phyloP scores from a whole-genome alignment of 2,888 invertebrate species.

The Agriotes lineatus region DNA sequence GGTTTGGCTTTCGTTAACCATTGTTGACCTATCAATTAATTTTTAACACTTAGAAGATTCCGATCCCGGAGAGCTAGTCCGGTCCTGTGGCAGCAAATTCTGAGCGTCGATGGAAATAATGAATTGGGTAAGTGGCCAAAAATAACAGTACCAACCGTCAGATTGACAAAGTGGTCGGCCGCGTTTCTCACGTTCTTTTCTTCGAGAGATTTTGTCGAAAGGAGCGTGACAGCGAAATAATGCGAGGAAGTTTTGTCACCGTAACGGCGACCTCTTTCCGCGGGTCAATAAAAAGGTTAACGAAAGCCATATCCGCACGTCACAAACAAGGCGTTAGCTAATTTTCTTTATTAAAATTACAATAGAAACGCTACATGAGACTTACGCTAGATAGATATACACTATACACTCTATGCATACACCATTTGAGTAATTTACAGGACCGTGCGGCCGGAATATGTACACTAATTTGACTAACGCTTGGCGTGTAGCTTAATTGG shows the following conservation, averaged over 20 bases:
- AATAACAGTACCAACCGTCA: background rate
- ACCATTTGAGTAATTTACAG: constrained; percentile 37
- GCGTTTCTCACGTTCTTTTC: constrained; percentile 30
- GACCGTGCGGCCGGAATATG: background rate
- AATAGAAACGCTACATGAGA: constrained; percentile 33
- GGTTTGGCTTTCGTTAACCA: no score
- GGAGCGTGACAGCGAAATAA: constrained; percentile 30
- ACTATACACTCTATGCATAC: constrained; percentile 31
- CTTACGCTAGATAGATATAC: constrained; percentile 30
- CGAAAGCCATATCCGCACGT: constrained; percentile 23
- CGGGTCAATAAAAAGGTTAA: constrained; percentile 37
- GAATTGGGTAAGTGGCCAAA: constrained; percentile 16
- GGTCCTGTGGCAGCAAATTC: no score
- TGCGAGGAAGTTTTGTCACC: constrained; percentile 35
- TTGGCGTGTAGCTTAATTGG: constrained; percentile 30
- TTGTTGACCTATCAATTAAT: no score
- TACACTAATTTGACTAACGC: constrained; percentile 25
- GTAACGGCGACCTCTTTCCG: constrained; percentile 29
- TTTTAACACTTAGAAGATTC: no score
- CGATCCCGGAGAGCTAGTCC: no score
- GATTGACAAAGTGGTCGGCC: background rate
- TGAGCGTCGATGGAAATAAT: background rate
- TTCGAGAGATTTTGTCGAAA: constrained; percentile 31
- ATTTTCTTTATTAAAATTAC: constrained; percentile 38
- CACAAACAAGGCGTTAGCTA: constrained; percentile 17